Base-by-base conservation (phyloP, 2,888 invertebrate genomes). In the Zaprionus lineosus region DNA sequence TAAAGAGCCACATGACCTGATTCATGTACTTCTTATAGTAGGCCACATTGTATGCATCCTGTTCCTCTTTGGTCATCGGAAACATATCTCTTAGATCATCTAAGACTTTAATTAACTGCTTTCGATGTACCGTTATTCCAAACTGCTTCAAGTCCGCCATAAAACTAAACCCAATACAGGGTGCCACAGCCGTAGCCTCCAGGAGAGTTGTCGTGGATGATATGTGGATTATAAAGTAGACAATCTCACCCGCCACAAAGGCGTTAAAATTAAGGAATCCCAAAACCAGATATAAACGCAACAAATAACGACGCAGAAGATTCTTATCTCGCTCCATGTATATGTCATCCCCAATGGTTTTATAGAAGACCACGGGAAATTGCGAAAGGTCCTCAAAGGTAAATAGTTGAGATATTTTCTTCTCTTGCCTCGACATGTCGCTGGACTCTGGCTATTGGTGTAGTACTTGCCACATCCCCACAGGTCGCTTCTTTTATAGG, bases 131-230 rank as follows among this genome's bases (percentile, higher is more conserved):
- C 6, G 77, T 86, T 44, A 86, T 16, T 0, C 84, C 70, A 0
- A 81, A 43, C 18, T 86, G 84, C 70, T 87, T 87, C 31, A 83
- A 74, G 24, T 86, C 69, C 16, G 84, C 64, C 78, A 87, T 75
- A 15, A 86, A 73, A 28, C 84, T 77, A 33, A 81, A 74, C 16
- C 86, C 87, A 26, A 87, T 81, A 41, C 85, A 87, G 2, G 87
- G 85, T 1, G 83, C 86, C 24, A 87, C 72, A 1, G 84, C 86
- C 0, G 88, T 88, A 2, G 83, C 87, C 62, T 88, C 88, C 55
- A 88, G 48, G 2, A 88, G 53, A 0, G 78, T 87, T 0, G 79
- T 60, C 5, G 83, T 84, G 55, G 76, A 74, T 3, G 73, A 65
- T 1, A 86, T 59, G n/a, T 86, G 76, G 6, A 63, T 58, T 8